Percentiles rank a stretch among this genome's conserved stretches.
Conservation (phyloP, 1,140 invertebrate species). For the Uloborus diversus region DNA sequence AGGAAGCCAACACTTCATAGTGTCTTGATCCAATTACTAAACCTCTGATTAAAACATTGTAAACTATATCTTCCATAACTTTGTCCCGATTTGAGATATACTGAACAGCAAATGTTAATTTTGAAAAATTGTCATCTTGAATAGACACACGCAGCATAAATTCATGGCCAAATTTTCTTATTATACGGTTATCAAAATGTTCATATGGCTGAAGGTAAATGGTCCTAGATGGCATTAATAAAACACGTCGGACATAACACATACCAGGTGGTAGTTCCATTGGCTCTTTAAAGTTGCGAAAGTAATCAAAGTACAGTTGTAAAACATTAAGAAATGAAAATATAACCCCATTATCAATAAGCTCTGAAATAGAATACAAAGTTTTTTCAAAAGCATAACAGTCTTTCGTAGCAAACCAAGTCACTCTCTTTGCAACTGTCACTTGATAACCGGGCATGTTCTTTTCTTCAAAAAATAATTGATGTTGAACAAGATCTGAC, state of each 20-base stretch:
- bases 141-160: constrained; percentile 47
- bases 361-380: constrained; percentile 17
- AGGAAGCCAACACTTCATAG: constrained; percentile 62
- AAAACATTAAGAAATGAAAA: constrained; percentile 15
- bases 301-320: constrained; percentile 26
- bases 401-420: neutral
- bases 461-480: constrained; percentile 1
- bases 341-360: constrained; percentile 35
- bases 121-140: constrained; percentile 53
- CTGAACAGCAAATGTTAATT: constrained; percentile 35
- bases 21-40: constrained; percentile 56
- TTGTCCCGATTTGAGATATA: constrained; percentile 27
- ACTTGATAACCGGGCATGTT: neutral
- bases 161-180: constrained; percentile 45
- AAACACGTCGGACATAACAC: constrained; percentile 43
- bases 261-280: constrained; percentile 16
- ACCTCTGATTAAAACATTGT: constrained; percentile 28
- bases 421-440: neutral
- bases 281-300: constrained; percentile 24
- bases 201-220: constrained; percentile 33
- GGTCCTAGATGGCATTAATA: constrained; percentile 49
- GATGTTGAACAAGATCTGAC: neutral
- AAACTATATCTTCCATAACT: constrained; percentile 23
- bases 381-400: constrained; percentile 26
- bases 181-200: constrained; percentile 52